These are phyloP conservation scores for Gila robusta DNA, from an alignment of 2,797 vertebrate genomes.

Conservation along the genomic window DNA sequence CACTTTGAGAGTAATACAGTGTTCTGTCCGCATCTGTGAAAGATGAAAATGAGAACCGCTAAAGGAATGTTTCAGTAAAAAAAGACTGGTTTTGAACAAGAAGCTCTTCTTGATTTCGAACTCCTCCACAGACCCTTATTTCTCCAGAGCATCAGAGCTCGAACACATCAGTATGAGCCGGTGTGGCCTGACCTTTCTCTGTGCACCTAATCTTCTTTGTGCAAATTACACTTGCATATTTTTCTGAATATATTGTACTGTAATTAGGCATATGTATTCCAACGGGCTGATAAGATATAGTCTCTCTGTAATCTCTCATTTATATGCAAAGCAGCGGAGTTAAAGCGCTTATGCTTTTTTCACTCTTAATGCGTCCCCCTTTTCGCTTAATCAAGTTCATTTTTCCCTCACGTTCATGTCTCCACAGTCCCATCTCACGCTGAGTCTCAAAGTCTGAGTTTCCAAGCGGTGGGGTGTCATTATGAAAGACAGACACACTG, in stretches of 20 bases:
- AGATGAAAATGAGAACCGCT: not conserved
- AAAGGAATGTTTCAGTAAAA: not conserved
- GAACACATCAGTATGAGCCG: constrained; percentile 4
- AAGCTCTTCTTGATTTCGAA: not conserved
- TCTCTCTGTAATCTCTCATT: constrained; percentile 89
- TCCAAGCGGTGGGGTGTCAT: constrained; percentile 38
- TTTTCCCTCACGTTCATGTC: constrained; percentile 68
- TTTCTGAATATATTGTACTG: constrained; percentile 87
- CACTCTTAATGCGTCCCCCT: constrained; percentile 80
- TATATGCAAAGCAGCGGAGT: constrained; percentile 87
- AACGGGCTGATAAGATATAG: constrained; percentile 83
- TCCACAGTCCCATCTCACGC: constrained; percentile 31
- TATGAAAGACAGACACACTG: constrained; percentile 36
- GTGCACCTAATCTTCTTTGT: constrained; percentile 86
- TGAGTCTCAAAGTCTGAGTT: constrained; percentile 46
- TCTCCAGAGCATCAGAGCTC: constrained; percentile 20
- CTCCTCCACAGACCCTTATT: constrained; percentile 50
- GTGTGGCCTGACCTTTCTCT: constrained; percentile 79
- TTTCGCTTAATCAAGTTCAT: constrained; percentile 79
- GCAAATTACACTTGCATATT: constrained; percentile 85
- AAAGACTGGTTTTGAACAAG: not conserved
- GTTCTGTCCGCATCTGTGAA: not conserved
- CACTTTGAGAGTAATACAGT: not conserved
- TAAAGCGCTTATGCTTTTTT: constrained; percentile 87
- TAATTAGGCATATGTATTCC: constrained; percentile 90